Percentiles rank a stretch among this genome's conserved stretches.
These are phyloP conservation scores for Hanleya hanleyi DNA, from an alignment of 2,888 invertebrate species.

Conservation along the genomic window DNA sequence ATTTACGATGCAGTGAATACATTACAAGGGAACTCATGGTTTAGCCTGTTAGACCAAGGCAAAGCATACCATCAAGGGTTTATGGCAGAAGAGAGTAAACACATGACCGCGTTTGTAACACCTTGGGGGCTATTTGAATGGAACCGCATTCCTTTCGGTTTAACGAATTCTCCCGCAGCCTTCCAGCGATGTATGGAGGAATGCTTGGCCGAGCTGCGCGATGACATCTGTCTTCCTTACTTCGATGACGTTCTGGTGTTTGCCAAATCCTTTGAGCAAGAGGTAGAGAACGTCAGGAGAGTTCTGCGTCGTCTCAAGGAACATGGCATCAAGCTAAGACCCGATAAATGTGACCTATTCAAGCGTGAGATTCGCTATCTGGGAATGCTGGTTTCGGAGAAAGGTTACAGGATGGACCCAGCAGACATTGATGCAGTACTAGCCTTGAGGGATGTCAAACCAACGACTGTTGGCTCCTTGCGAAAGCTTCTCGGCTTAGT, in stretches of 20 bases:
- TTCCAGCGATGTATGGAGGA: conserved; percentile 21
- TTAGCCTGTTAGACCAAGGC: conserved; percentile 26
- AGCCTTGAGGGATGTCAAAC: neutral
- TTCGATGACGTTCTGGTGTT: conserved; percentile 14
- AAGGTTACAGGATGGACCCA: neutral
- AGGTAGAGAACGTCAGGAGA: neutral
- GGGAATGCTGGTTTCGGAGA: conserved; percentile 6
- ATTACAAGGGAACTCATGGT: conserved; percentile 29
- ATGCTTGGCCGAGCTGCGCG: conserved; percentile 11
- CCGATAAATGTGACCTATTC: conserved; percentile 1
- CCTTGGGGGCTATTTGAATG: conserved; percentile 32
- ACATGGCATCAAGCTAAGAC: neutral
- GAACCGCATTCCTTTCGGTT: conserved; percentile 29
- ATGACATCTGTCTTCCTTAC: conserved; percentile 22
- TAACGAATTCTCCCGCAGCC: conserved; percentile 24
- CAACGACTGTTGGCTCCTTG: conserved; percentile 4
- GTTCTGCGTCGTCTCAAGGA: conserved; percentile 8
- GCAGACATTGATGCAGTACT: neutral
- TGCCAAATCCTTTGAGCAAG: conserved; percentile 9
- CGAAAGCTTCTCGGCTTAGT: conserved; percentile 11
- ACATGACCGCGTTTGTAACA: conserved; percentile 34
- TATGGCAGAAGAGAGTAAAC: conserved; percentile 18
- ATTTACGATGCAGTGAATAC: conserved; percentile 27
- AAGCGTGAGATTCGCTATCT: conserved; percentile 4
- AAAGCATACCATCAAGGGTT: conserved; percentile 34